Percentiles rank a stretch among this genome's conserved stretches.
Evolutionary conservation across 2,797 vertebrate genomes (phyloP).

Genomic region (Hapalemur alaotrensis): DNA sequence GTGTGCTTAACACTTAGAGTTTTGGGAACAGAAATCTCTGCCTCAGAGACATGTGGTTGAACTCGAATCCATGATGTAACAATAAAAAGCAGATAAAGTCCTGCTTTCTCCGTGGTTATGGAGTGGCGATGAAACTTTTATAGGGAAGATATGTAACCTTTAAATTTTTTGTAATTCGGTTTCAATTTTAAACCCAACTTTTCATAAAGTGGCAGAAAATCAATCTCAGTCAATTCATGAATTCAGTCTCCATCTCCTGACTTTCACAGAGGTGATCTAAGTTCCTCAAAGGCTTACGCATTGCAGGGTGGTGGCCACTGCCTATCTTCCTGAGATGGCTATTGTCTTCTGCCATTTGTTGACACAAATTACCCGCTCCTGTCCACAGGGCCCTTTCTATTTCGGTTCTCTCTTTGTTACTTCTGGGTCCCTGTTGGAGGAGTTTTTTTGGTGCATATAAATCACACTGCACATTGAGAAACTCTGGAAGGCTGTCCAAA

Average conservation of each 20-base stretch:
- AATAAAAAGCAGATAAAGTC: background rate
- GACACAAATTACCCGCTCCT: no score
- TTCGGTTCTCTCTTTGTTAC: background rate
- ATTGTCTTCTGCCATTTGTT: background rate
- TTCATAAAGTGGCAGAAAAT: background rate
- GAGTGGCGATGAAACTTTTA: background rate
- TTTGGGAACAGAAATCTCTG: background rate
- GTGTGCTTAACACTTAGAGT: background rate
- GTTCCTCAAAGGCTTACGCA: accelerated
- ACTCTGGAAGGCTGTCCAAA: background rate
- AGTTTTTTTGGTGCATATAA: background rate
- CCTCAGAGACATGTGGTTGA: slow-evolving; percentile 14
- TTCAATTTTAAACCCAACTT: background rate
- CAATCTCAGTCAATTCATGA: background rate
- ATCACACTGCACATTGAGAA: background rate
- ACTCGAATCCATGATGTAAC: background rate
- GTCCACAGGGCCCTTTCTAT: background rate
- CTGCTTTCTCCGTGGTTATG: background rate
- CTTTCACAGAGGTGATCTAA: background rate
- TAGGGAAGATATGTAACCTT: background rate
- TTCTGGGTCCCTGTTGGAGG: background rate
- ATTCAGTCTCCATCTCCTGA: background rate
- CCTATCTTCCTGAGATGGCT: background rate
- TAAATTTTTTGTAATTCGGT: background rate
- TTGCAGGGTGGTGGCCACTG: background rate